Evolutionary conservation across 1,140 invertebrate species (phyloP).

Genomic region (Chrysomallon squamiferum): DNA sequence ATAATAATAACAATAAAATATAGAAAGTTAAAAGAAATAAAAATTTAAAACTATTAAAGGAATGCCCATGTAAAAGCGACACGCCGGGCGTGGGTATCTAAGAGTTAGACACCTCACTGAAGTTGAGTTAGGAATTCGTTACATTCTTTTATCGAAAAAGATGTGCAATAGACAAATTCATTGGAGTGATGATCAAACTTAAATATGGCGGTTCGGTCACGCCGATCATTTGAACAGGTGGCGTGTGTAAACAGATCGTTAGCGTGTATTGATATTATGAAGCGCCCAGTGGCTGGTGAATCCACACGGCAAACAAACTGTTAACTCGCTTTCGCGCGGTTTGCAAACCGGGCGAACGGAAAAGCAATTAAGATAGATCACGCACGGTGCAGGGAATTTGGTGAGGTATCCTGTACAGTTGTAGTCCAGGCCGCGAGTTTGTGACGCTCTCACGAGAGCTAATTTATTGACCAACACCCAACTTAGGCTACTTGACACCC

Average conservation of each 20-base stretch:
- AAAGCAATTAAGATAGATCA: no score
- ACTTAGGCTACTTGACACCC: no score
- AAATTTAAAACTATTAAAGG: not conserved
- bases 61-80: not conserved
- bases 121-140: not conserved
- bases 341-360: no score
- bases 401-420: no score
- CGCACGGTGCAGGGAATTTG: no score
- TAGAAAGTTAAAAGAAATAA: not conserved
- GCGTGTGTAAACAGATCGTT: not conserved
- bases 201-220: not conserved
- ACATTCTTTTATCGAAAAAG: slow-evolving; percentile 1
- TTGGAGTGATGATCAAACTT: slow-evolving; percentile 4
- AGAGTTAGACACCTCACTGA: slow-evolving; percentile 2
- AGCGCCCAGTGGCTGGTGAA: not conserved
- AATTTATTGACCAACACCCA: no score
- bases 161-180: slow-evolving; percentile 6
- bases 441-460: no score
- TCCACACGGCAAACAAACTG: slow-evolving; percentile 1
- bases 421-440: no score
- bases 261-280: slow-evolving; percentile 3
- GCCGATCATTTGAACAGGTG: slow-evolving; percentile 7
- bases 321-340: no score
- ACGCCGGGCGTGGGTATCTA: not conserved
- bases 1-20: not conserved